phyloP scores from a whole-genome alignment of 2,797 vertebrate genomes.

The Poeciliopsis turneri region DNA sequence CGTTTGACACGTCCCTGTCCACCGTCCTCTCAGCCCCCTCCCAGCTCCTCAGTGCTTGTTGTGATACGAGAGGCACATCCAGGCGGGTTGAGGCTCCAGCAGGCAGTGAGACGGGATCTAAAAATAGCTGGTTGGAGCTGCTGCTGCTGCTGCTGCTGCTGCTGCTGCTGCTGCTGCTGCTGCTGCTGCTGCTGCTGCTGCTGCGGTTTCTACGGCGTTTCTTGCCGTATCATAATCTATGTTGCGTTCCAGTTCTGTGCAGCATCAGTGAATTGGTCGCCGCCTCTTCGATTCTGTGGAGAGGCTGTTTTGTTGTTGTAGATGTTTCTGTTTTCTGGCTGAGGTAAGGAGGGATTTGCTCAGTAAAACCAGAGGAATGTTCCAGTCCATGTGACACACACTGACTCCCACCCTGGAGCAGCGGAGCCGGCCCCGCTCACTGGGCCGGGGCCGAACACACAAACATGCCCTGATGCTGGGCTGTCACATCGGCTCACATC shows the following conservation, averaged over 20 bases:
- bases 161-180: slow-evolving; percentile 18
- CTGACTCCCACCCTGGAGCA: slow-evolving; percentile 62
- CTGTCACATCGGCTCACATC: slow-evolving; percentile 72
- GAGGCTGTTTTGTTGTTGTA: slow-evolving; percentile 31
- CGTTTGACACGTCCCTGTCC: background rate
- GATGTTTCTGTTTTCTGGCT: slow-evolving; percentile 21
- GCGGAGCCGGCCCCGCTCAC: slow-evolving; percentile 69
- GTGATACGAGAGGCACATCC: slow-evolving; percentile 39
- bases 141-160: too few relatives aligned
- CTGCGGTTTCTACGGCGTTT: slow-evolving; percentile 65
- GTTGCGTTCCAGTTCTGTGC: slow-evolving; percentile 57
- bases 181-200: slow-evolving; percentile 10
- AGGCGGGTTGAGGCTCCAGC: slow-evolving; percentile 53
- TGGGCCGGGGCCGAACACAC: slow-evolving; percentile 45
- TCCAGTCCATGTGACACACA: slow-evolving; percentile 65
- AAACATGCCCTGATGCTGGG: slow-evolving; percentile 49
- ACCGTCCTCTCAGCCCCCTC: background rate
- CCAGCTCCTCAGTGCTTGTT: slow-evolving; percentile 35
- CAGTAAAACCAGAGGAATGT: slow-evolving; percentile 65
- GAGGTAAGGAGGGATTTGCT: slow-evolving; percentile 36
- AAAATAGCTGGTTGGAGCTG: slow-evolving; percentile 68
- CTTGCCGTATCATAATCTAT: slow-evolving; percentile 67
- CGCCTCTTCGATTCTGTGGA: slow-evolving; percentile 31
- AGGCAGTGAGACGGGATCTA: slow-evolving; percentile 56
- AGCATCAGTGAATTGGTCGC: slow-evolving; percentile 58